Percentiles rank a stretch among this genome's conserved stretches.
phyloP scores from a whole-genome alignment of 2,888 invertebrate species.

The Physocephala rufipes region DNA sequence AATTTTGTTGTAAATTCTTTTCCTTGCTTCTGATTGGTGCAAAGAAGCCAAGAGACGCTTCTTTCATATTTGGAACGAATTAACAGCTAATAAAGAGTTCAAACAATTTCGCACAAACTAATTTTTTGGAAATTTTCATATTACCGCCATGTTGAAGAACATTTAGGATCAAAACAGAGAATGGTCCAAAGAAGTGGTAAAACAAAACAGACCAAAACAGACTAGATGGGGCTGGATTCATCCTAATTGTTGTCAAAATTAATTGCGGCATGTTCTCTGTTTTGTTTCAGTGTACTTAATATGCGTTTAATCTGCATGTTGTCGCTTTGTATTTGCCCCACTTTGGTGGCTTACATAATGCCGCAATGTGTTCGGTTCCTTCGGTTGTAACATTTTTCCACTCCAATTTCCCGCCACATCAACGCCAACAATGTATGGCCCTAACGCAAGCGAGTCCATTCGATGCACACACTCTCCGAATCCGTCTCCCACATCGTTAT shows the following conservation, averaged over 20 bases:
- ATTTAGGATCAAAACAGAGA: too few species aligned
- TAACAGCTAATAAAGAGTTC: conserved; percentile 18
- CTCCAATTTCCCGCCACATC: conserved; percentile 1
- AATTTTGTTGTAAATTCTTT: conserved; percentile 36
- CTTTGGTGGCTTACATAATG: conserved; percentile 13
- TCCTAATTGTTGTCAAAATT: background rate
- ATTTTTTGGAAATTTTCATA: too few species aligned
- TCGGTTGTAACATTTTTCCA: background rate
- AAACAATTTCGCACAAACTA: background rate
- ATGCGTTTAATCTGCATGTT: conserved; percentile 14
- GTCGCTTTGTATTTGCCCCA: conserved; percentile 30
- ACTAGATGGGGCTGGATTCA: too few species aligned
- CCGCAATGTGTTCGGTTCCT: conserved; percentile 11
- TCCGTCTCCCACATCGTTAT: background rate
- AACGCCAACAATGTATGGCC: background rate
- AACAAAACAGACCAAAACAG: too few species aligned
- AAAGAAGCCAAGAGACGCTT: conserved; percentile 11
- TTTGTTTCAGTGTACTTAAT: conserved; percentile 17
- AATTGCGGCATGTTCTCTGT: background rate
- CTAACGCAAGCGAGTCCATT: background rate
- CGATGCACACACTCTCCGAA: background rate
- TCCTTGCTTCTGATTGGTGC: conserved; percentile 14
- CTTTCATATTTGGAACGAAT: conserved; percentile 21
- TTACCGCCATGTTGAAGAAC: too few species aligned
- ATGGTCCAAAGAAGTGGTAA: too few species aligned